A percentile compares a stretch with the other conserved stretches of the same genome.
Conservation (phyloP, 2,797 vertebrate genomes). For the Pipistrellus pygmaeus region DNA sequence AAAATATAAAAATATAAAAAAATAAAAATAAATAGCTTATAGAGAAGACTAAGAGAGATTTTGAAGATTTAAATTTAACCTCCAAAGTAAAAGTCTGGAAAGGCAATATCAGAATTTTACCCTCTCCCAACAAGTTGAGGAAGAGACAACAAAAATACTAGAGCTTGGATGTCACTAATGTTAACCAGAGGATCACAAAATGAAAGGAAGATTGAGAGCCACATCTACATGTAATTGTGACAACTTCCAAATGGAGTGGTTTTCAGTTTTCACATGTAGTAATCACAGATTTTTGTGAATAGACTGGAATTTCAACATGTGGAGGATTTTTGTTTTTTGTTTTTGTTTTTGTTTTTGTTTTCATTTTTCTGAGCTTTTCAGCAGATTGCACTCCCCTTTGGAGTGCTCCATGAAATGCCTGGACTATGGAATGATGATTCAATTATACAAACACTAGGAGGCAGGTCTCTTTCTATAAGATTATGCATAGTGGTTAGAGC, state of each 20-base stretch:
- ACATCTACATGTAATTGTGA: background rate
- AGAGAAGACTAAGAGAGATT: background rate
- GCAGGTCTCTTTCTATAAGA: background rate
- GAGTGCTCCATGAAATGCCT: constrained; percentile 9
- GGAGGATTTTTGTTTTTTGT: background rate
- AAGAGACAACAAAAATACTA: background rate
- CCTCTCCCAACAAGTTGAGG: background rate
- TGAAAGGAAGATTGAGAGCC: background rate
- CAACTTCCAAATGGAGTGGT: background rate
- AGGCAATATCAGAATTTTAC: background rate
- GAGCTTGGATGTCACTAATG: background rate
- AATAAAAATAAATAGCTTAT: too few species aligned
- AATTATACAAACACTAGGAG: background rate
- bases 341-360: background rate
- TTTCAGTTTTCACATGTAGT: background rate
- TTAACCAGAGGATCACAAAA: background rate
- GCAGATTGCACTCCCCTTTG: background rate
- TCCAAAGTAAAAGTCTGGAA: background rate
- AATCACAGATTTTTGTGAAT: background rate
- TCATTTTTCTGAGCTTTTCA: background rate
- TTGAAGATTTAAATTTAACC: constrained; percentile 3
- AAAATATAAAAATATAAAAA: too few species aligned
- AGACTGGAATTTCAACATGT: background rate
- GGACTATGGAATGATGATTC: background rate
- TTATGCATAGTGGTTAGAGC: background rate